Evolutionary conservation across 2,113 vertebrate species (phyloP).

Genomic region (Mungos mungo): DNA sequence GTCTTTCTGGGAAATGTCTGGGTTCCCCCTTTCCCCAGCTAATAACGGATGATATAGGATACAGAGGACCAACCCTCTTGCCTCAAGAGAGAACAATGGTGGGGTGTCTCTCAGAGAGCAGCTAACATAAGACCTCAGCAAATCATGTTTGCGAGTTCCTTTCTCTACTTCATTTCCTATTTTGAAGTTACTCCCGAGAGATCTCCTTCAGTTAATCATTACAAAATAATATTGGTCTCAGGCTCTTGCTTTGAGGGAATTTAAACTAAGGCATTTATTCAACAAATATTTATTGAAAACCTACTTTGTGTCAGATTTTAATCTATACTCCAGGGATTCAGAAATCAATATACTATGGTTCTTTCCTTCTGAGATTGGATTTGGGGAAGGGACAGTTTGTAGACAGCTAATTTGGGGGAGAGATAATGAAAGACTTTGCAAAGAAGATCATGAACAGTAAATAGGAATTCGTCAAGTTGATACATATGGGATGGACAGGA

Average conservation of each 20-base stretch:
- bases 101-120: background rate
- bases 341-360: background rate
- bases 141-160: background rate
- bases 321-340: background rate
- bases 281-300: slow-evolving; percentile 1
- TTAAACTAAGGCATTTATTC: background rate
- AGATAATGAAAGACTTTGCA: background rate
- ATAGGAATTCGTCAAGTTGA: background rate
- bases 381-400: too few relatives aligned
- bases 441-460: background rate
- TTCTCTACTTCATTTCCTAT: background rate
- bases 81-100: background rate
- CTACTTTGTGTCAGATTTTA: slow-evolving; percentile 20
- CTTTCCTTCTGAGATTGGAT: background rate
- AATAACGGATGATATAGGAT: background rate
- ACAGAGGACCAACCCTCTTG: background rate
- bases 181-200: background rate
- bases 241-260: background rate
- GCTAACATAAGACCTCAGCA: background rate
- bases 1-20: background rate
- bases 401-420: background rate
- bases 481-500: background rate
- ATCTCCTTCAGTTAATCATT: background rate
- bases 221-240: background rate
- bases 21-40: background rate